Percentiles rank a stretch among this genome's conserved stretches.
Evolutionary conservation across 2,113 vertebrate species (phyloP).

Genomic region (Paramisgurnus dabryanus): DNA sequence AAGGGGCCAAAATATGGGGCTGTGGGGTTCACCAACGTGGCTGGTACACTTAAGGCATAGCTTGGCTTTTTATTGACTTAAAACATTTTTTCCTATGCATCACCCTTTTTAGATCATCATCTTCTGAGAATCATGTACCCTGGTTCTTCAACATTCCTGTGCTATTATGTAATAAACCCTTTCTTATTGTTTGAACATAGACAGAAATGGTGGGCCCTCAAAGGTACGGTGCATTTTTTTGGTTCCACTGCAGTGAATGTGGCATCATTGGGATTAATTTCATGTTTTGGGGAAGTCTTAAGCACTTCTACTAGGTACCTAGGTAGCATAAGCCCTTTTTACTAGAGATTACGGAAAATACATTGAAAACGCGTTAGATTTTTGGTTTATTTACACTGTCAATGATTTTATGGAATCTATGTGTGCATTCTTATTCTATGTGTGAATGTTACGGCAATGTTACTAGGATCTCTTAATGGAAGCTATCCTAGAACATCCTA

Average conservation of each 20-base stretch:
- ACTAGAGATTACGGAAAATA: too few relatives aligned
- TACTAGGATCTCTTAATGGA: too few relatives aligned
- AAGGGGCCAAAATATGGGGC: constrained; percentile 2
- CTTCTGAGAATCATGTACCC: background rate
- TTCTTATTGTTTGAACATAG: background rate
- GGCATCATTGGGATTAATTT: too few relatives aligned
- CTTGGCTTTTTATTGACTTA: background rate
- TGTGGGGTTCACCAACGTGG: background rate
- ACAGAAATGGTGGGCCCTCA: background rate
- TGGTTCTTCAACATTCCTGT: background rate
- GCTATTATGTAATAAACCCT: background rate
- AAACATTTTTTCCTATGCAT: background rate
- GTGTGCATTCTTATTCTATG: too few relatives aligned
- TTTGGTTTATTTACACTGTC: too few relatives aligned
- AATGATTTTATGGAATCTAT: too few relatives aligned
- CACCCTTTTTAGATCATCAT: background rate
- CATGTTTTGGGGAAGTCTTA: background rate
- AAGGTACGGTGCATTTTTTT: background rate
- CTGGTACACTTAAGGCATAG: background rate
- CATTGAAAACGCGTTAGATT: too few relatives aligned
- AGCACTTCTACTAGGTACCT: too few relatives aligned
- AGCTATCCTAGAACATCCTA: too few relatives aligned
- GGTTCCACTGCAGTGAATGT: background rate
- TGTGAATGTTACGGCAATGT: too few relatives aligned
- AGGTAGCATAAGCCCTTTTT: too few relatives aligned